phyloP scores from a whole-genome alignment of 2,113 vertebrate species.

The Microtus oregoni region DNA sequence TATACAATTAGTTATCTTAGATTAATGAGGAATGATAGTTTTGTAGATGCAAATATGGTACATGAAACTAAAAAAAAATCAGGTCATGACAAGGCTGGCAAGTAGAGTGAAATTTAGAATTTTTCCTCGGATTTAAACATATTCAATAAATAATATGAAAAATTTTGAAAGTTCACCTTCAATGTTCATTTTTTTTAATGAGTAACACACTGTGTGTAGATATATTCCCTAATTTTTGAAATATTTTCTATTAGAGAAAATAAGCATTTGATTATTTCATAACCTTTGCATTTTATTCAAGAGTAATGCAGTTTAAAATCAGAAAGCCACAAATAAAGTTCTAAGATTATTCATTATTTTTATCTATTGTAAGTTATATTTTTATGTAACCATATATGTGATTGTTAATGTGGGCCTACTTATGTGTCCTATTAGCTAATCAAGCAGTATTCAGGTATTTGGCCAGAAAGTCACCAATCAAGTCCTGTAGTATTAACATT shows the following conservation, averaged over 20 bases:
- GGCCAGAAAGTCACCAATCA: background rate
- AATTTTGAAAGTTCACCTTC: background rate
- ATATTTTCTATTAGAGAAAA: background rate
- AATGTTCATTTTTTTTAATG: background rate
- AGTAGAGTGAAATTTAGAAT: background rate
- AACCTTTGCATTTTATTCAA: background rate
- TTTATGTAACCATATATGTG: background rate
- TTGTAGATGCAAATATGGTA: background rate
- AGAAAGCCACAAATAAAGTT: background rate
- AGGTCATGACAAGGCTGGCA: background rate
- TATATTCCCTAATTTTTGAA: background rate
- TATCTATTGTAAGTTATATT: background rate
- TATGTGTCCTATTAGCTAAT: background rate
- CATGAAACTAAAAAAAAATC: constrained; percentile 13
- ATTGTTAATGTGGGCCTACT: background rate
- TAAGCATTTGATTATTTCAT: background rate
- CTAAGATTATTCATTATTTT: background rate
- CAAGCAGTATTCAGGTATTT: background rate
- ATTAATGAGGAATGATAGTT: background rate
- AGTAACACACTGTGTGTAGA: background rate
- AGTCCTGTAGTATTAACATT: background rate
- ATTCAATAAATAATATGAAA: background rate
- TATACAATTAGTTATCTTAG: background rate
- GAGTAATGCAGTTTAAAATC: background rate
- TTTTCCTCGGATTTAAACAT: background rate